Conservation (phyloP, 2,113 vertebrate species). For the Mohoua ochrocephala region DNA sequence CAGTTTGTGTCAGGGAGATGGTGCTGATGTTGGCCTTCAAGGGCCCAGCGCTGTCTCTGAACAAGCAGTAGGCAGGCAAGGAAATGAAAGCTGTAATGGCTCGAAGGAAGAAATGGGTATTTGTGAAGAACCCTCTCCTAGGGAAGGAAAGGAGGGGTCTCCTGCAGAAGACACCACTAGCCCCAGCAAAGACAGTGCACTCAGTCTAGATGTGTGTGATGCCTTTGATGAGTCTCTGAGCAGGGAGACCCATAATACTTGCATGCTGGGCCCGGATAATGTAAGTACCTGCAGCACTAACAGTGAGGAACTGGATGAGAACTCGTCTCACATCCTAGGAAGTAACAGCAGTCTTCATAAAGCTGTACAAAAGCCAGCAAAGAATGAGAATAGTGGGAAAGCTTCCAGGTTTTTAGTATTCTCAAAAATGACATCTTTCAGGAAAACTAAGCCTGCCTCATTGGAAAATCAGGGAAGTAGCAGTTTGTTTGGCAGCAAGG, state of each 20-base stretch:
- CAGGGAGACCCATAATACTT: background rate
- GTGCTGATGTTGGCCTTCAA: background rate
- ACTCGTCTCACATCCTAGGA: background rate
- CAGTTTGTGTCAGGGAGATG: background rate
- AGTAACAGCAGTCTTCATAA: conserved; percentile 58
- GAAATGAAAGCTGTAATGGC: background rate
- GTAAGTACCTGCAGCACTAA: conserved; percentile 59
- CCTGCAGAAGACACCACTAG: background rate
- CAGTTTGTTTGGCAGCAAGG: background rate
- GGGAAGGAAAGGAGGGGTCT: background rate
- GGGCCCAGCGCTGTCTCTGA: background rate
- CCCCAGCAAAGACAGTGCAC: background rate
- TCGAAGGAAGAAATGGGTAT: background rate
- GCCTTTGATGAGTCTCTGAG: background rate
- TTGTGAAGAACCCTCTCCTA: background rate
- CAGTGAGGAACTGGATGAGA: conserved; percentile 66
- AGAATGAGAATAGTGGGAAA: conserved; percentile 39
- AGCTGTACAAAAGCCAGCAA: conserved; percentile 57
- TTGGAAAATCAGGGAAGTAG: background rate
- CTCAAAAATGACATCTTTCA: conserved; percentile 77
- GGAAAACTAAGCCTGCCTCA: conserved; percentile 44
- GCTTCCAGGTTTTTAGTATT: conserved; percentile 69
- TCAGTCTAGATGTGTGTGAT: background rate
- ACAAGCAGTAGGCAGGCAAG: background rate
- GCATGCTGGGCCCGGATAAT: conserved; percentile 2